phyloP scores from a whole-genome alignment of 2,888 invertebrate genomes.

The Oxycera nigricornis region DNA sequence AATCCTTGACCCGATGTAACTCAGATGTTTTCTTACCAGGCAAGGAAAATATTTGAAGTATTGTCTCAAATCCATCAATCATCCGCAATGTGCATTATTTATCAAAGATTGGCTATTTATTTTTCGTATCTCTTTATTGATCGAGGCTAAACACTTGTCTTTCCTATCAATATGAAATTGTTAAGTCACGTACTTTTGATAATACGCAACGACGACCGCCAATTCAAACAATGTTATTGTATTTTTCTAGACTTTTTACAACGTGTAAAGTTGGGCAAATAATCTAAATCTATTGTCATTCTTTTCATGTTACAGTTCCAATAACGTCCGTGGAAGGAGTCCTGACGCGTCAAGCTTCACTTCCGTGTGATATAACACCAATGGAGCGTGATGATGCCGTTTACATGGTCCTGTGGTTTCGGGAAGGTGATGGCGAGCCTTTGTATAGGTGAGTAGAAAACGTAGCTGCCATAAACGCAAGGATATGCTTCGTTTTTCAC shows the following conservation, averaged over 20 bases:
- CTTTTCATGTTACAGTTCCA: conserved; percentile 68
- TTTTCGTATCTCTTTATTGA: too few relatives aligned
- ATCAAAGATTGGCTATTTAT: too few relatives aligned
- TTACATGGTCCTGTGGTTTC: conserved; percentile 90
- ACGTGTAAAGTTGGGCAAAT: not conserved
- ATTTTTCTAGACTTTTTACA: not conserved
- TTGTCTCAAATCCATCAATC: too few relatives aligned
- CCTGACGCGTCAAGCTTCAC: conserved; percentile 78
- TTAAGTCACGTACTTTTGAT: not conserved
- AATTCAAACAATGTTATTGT: not conserved
- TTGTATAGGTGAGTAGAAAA: conserved; percentile 75
- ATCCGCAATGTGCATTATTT: too few relatives aligned
- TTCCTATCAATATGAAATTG: not conserved
- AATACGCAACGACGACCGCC: not conserved
- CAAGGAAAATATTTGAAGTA: too few relatives aligned
- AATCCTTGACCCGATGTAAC: too few relatives aligned
- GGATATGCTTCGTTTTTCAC: not conserved
- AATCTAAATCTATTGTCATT: not conserved
- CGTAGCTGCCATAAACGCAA: conserved; percentile 31
- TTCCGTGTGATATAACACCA: conserved; percentile 87
- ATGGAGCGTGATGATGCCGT: conserved; percentile 80
- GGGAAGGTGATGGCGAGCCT: conserved; percentile 82
- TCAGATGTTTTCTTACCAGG: too few relatives aligned
- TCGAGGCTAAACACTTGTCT: not conserved
- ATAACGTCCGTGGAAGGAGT: conserved; percentile 83